Base-by-base conservation (phyloP, 2,888 invertebrate genomes). In the Diaphora mendica region DNA sequence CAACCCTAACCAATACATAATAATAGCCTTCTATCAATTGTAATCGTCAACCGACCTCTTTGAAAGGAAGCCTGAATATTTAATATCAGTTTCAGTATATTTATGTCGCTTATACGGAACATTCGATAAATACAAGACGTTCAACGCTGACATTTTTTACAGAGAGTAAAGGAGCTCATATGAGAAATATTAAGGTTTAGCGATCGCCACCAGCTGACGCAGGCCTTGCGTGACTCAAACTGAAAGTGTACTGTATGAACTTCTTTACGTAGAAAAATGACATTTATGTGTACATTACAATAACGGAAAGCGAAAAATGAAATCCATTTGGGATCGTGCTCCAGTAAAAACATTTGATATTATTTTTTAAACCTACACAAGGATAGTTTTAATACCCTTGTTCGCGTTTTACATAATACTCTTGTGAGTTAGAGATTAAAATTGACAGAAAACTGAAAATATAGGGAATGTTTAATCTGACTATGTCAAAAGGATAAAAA, bases 151-250 rank as follows among this genome's bases (percentile, higher is more conserved):
- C 87, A 85, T 85, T 89, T 82, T 90, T 90, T 85, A 85, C 79
- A 81, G 78, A 77, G 82, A 84, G 82, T 79, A 85, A 87, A 85
- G 86, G 87, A 89, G 87, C 88, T 91, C 89, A 90, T 91, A 91
- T 89, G 90, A 92, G 91, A 92, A 93, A 93, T 93, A 93, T 93
- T 90, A 92, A 92, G 92, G 91, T 89, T 91, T 91, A 89, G 91
- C 92, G 90, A 92, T 94, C 91, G 91, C 90, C 90, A 89, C 82
- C 92, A 94, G 93, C 92, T 93, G 93, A 88, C 93, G 92, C 91
- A 84, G 82, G 86, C 82, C 84, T 86, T 88, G 90, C 92, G 91
- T 91, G 91, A 89, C 90, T 90, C 85, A 85, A 82, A 85, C 85
- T 87, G 86, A 89, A 91, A 87, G 88, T 88, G 88, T 88, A 85